phyloP scores from a whole-genome alignment of 2,888 invertebrate species.

The Nipponacmea schrenckii region DNA sequence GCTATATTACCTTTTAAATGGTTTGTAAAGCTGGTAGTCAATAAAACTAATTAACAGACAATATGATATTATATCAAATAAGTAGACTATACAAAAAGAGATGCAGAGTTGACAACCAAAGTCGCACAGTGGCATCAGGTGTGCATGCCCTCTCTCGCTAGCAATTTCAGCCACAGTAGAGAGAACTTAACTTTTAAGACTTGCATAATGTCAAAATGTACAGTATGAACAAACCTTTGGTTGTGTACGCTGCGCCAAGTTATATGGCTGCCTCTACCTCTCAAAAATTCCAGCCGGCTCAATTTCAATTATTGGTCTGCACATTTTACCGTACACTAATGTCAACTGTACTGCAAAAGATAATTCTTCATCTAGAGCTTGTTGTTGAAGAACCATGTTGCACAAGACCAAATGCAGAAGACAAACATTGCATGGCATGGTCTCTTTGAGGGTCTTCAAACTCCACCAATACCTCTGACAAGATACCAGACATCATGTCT shows the following conservation, averaged over 20 bases:
- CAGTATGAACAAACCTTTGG: constrained; percentile 1
- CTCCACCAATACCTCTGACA: background rate
- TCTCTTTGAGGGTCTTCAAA: background rate
- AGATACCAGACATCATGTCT: constrained; percentile 3
- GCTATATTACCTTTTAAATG: constrained; percentile 1
- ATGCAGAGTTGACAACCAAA: too few species aligned
- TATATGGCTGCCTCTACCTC: constrained; percentile 2
- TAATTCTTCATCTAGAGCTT: background rate
- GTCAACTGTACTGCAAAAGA: background rate
- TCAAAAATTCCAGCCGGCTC: background rate
- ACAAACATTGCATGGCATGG: constrained; percentile 6
- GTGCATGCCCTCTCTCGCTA: background rate
- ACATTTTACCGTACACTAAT: background rate
- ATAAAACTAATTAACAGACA: constrained; percentile 1
- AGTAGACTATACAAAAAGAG: background rate
- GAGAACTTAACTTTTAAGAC: background rate
- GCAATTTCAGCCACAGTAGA: background rate
- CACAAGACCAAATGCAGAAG: background rate
- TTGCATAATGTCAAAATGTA: constrained; percentile 3
- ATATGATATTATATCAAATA: background rate
- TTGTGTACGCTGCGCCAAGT: background rate
- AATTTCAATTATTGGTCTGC: background rate
- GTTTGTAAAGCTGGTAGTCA: constrained; percentile 1
- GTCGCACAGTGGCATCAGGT: background rate
- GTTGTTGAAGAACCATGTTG: background rate